Evolutionary conservation across 2,113 vertebrate species (phyloP).

Genomic region (Hylia prasina): DNA sequence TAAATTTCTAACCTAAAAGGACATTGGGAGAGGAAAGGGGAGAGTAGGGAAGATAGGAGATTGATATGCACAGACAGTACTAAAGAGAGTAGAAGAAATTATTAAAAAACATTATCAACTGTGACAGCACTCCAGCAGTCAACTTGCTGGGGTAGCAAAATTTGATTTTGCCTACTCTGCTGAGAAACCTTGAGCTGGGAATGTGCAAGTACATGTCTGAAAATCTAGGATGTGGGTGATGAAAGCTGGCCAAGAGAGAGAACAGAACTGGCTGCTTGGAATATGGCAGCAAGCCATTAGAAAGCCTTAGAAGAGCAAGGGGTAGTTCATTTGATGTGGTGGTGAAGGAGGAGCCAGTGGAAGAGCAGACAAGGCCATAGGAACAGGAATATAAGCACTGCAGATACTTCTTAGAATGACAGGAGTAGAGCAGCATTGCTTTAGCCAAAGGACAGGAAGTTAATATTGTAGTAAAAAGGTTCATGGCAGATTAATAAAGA

Average conservation of each 20-base stretch:
- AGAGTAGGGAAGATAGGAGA: background rate
- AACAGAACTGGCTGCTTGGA: background rate
- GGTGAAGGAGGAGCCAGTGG: background rate
- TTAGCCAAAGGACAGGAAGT: background rate
- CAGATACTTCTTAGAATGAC: background rate
- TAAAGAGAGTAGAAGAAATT: background rate
- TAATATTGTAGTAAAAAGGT: background rate
- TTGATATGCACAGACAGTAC: background rate
- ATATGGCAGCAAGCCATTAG: background rate
- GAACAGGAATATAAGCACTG: background rate
- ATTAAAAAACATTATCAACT: background rate
- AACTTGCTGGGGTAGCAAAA: conserved; percentile 4
- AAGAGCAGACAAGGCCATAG: background rate
- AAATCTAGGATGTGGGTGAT: conserved; percentile 25
- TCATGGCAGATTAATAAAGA: background rate
- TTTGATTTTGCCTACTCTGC: conserved; percentile 37
- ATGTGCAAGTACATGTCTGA: conserved; percentile 24
- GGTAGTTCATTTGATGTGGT: background rate
- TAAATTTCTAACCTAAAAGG: background rate
- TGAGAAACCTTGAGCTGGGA: conserved; percentile 11
- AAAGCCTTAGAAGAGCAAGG: background rate
- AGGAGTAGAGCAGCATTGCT: background rate
- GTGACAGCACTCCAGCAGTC: background rate
- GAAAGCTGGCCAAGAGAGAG: background rate
- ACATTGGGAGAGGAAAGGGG: fast-evolving